Evolutionary conservation across 2,113 vertebrate species (phyloP).

Genomic region (Trogon melanurus): DNA sequence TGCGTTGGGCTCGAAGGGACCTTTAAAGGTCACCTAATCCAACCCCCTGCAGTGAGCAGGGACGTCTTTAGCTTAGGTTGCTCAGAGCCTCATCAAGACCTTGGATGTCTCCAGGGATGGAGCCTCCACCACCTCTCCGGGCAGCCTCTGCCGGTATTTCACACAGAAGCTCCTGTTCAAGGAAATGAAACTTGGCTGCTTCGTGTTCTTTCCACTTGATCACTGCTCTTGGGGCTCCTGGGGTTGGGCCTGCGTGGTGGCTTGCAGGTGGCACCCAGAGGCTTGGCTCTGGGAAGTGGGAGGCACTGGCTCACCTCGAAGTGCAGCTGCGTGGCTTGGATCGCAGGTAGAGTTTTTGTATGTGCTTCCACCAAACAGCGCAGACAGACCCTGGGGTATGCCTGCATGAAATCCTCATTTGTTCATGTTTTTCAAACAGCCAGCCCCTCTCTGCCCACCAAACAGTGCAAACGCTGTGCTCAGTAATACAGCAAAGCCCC

Average conservation of each 20-base stretch:
- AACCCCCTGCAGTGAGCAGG: too few relatives aligned
- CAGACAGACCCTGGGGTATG: not conserved
- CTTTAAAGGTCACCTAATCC: too few relatives aligned
- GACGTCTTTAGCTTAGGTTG: too few relatives aligned
- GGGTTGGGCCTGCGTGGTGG: rapidly evolving
- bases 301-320: not conserved
- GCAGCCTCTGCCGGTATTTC: too few relatives aligned
- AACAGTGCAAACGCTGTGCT: not conserved
- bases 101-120: too few relatives aligned
- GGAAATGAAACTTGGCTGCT: not conserved
- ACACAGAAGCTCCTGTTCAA: not conserved
- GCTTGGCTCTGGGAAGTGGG: not conserved
- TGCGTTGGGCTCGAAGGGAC: too few relatives aligned
- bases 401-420: not conserved
- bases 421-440: not conserved
- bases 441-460: not conserved
- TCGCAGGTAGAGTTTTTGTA: not conserved
- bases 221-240: not conserved
- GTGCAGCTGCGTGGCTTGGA: not conserved
- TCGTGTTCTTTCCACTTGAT: not conserved
- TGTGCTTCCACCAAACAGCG: not conserved
- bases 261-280: not conserved
- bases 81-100: too few relatives aligned
- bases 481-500: not conserved
- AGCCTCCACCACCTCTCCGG: too few relatives aligned